These are phyloP conservation scores for Microplitis manilae DNA, from an alignment of 2,888 invertebrate genomes.

Conservation along the genomic window DNA sequence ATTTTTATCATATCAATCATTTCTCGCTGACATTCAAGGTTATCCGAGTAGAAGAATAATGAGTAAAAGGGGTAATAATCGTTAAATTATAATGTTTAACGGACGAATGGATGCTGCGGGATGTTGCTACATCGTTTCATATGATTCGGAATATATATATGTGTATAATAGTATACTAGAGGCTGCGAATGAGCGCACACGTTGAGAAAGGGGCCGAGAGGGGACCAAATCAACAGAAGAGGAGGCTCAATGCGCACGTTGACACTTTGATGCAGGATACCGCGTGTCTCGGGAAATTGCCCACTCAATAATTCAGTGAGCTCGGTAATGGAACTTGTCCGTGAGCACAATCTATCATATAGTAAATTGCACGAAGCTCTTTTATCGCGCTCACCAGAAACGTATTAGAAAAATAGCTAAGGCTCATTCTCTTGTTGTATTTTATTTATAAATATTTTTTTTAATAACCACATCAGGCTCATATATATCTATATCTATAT, in stretches of 20 bases:
- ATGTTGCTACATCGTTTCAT: slow-evolving; percentile 57
- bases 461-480: neutral
- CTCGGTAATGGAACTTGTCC: slow-evolving; percentile 69
- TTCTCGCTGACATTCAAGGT: slow-evolving; percentile 21
- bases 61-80: slow-evolving; percentile 41
- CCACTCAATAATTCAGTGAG: slow-evolving; percentile 68
- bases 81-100: slow-evolving; percentile 52
- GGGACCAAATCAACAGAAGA: neutral
- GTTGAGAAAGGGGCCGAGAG: neutral
- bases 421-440: slow-evolving; percentile 42
- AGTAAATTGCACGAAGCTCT: slow-evolving; percentile 65
- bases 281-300: slow-evolving; percentile 66
- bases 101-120: slow-evolving; percentile 45
- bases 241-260: slow-evolving; percentile 63
- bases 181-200: neutral
- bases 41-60: slow-evolving; percentile 38
- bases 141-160: slow-evolving; percentile 56
- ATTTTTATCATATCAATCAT: slow-evolving; percentile 22
- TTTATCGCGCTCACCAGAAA: slow-evolving; percentile 48
- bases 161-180: slow-evolving; percentile 5
- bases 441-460: slow-evolving; percentile 9
- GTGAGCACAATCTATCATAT: slow-evolving; percentile 69
- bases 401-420: slow-evolving; percentile 61
- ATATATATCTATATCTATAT: too few species aligned
- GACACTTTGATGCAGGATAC: slow-evolving; percentile 65